A percentile compares a stretch with the other conserved stretches of the same genome.
phyloP scores from a whole-genome alignment of 2,113 vertebrate genomes.

The Tragelaphus strepsiceros region DNA sequence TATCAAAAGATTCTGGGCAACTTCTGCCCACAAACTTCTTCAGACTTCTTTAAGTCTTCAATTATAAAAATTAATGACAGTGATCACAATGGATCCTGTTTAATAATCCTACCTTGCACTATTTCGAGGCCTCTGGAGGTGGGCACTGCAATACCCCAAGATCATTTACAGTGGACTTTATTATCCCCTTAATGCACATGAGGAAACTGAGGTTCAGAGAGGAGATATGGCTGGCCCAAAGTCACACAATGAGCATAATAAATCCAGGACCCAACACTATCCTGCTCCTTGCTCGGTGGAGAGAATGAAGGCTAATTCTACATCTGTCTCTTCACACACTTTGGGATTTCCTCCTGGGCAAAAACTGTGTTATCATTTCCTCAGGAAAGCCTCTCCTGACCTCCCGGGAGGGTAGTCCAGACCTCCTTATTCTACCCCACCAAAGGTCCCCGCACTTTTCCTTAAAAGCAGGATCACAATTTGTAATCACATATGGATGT shows the following conservation, averaged over 20 bases:
- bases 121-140: background rate
- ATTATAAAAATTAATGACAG: background rate
- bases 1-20: background rate
- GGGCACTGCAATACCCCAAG: too few species aligned
- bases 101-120: background rate
- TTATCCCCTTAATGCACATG: background rate
- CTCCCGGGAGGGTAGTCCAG: background rate
- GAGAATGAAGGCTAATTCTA: background rate
- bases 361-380: background rate
- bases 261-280: background rate
- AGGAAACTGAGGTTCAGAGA: slow-evolving; percentile 6
- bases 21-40: background rate
- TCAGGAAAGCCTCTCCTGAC: background rate
- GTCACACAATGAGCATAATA: background rate
- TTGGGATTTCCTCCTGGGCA: background rate
- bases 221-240: background rate
- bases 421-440: background rate
- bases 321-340: background rate
- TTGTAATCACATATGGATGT: background rate
- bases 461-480: background rate
- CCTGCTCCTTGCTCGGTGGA: background rate
- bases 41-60: background rate
- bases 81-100: background rate
- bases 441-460: background rate
- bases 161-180: background rate